phyloP scores from a whole-genome alignment of 92 coral and sea anemone species.

The Montipora capitata region DNA sequence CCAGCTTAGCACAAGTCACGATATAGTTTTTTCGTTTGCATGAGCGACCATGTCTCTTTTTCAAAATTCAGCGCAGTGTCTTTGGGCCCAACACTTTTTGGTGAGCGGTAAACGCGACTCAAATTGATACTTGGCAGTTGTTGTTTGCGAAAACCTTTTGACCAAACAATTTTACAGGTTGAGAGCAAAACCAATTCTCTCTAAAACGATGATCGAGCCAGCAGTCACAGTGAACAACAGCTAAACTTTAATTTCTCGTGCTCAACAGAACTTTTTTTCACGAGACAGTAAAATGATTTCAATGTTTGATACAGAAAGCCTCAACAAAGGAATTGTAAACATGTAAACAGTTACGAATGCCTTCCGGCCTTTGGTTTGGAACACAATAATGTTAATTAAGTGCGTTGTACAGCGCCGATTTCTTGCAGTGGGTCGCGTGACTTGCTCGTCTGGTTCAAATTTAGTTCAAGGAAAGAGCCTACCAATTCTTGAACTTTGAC shows the following conservation, averaged over 20 bases:
- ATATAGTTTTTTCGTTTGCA: neutral
- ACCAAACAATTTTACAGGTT: neutral
- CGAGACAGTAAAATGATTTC: slow-evolving; percentile 1
- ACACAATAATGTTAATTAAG: slow-evolving; percentile 58
- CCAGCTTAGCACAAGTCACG: slow-evolving; percentile 15
- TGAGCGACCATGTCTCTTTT: neutral
- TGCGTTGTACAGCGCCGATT: slow-evolving; percentile 7
- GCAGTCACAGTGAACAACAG: neutral
- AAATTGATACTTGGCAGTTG: neutral
- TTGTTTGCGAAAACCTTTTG: neutral
- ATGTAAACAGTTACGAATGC: slow-evolving; percentile 56
- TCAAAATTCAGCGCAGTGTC: neutral
- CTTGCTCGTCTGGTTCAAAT: neutral
- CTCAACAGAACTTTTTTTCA: neutral
- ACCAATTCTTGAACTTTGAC: neutral
- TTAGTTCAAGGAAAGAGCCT: neutral
- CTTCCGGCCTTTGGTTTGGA: slow-evolving; percentile 39
- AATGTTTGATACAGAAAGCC: slow-evolving; percentile 41
- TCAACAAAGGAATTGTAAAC: slow-evolving; percentile 54
- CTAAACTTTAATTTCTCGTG: neutral
- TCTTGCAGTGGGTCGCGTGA: neutral
- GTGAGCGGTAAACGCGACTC: neutral
- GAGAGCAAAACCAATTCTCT: neutral
- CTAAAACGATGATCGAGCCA: neutral
- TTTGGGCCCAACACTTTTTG: neutral